Conservation (phyloP, 2,888 invertebrate species). For the Enchytraeus crypticus region DNA sequence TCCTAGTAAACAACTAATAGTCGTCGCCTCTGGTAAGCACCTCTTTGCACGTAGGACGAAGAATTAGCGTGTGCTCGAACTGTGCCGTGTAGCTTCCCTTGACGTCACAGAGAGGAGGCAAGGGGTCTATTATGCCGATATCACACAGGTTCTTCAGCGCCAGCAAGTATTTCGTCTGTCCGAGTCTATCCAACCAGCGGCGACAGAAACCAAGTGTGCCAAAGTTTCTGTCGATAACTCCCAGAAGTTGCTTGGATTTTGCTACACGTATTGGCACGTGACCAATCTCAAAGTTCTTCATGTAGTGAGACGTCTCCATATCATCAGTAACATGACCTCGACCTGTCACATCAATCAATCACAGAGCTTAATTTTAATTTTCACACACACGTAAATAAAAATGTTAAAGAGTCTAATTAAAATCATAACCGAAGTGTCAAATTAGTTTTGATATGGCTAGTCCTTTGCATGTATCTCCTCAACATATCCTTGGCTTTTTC, state of each 20-base stretch:
- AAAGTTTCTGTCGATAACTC: slow-evolving; percentile 90
- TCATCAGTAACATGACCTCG: slow-evolving; percentile 80
- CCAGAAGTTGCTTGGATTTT: slow-evolving; percentile 74
- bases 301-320: slow-evolving; percentile 98
- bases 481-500: too few relatives aligned
- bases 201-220: slow-evolving; percentile 96
- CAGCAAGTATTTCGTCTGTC: slow-evolving; percentile 95
- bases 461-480: too few relatives aligned
- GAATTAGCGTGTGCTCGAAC: slow-evolving; percentile 94
- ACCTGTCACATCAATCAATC: too few relatives aligned
- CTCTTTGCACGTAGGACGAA: slow-evolving; percentile 96
- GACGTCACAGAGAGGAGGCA: slow-evolving; percentile 93
- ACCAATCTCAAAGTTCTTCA: slow-evolving; percentile 90
- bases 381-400: too few relatives aligned
- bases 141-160: slow-evolving; percentile 96
- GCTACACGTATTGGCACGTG: slow-evolving; percentile 62
- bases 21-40: slow-evolving; percentile 87
- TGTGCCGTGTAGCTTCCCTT: slow-evolving; percentile 98
- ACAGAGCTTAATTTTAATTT: too few relatives aligned
- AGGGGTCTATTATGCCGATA: slow-evolving; percentile 92
- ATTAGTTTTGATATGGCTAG: too few relatives aligned
- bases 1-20: too few relatives aligned
- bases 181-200: slow-evolving; percentile 93
- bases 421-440: too few relatives aligned
- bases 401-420: too few relatives aligned